A percentile compares a stretch with the other conserved stretches of the same genome.
phyloP scores from a whole-genome alignment of 2,797 vertebrate genomes.

The Leucoraja ocellata region DNA sequence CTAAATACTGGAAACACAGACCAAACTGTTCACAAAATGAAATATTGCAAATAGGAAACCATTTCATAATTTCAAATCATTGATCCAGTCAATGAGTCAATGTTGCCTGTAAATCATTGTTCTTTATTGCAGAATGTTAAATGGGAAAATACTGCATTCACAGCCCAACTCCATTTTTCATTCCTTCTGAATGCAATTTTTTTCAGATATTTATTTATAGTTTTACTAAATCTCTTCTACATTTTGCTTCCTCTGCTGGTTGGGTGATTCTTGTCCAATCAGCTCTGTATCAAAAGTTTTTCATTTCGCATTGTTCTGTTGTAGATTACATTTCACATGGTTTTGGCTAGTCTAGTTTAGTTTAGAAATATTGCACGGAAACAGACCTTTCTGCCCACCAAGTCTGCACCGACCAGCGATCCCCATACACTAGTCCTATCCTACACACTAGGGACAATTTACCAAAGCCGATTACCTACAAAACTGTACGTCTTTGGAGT shows the following conservation, averaged over 20 bases:
- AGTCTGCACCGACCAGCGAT: too few relatives aligned
- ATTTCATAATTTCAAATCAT: not conserved
- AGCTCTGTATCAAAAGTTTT: not conserved
- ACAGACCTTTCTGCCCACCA: too few relatives aligned
- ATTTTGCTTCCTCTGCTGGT: not conserved
- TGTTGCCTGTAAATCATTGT: not conserved
- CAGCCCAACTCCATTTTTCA: not conserved
- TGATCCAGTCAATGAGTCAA: not conserved
- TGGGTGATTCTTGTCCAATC: not conserved
- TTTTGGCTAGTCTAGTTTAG: too few relatives aligned
- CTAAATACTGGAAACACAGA: not conserved
- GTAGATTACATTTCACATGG: not conserved
- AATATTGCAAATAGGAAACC: not conserved
- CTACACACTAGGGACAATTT: too few relatives aligned
- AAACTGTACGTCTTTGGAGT: too few relatives aligned
- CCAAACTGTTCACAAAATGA: constrained; percentile 1
- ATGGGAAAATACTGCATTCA: not conserved
- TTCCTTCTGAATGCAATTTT: not conserved
- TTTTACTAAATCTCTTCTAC: not conserved
- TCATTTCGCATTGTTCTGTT: not conserved
- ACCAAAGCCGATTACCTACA: too few relatives aligned
- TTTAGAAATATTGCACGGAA: too few relatives aligned
- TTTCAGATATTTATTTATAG: not conserved
- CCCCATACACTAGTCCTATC: too few relatives aligned
- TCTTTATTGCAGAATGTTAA: not conserved